Conservation (phyloP, 1,140 invertebrate species). For the Caenorhabditis latens region DNA sequence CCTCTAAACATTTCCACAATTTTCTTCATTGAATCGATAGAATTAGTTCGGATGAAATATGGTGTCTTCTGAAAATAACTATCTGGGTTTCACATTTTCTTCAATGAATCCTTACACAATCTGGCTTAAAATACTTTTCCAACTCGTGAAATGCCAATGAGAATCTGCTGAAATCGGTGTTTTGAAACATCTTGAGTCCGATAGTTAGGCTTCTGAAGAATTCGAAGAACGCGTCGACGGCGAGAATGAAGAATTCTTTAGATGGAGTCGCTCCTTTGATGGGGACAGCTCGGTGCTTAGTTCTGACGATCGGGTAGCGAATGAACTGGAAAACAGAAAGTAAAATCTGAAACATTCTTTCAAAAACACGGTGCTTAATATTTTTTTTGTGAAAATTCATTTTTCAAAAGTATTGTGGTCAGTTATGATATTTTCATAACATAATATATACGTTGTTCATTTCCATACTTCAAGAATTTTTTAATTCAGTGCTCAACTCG, state of each 20-base stretch:
- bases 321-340: neutral
- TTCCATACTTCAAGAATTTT: no score
- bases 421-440: no score
- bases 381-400: no score
- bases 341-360: neutral
- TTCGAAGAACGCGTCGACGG: constrained; percentile 4
- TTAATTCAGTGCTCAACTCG: no score
- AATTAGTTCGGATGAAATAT: neutral
- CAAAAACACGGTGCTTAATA: no score
- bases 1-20: neutral
- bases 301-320: neutral
- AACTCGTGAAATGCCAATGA: neutral
- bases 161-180: neutral
- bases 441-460: no score
- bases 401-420: no score
- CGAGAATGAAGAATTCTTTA: neutral
- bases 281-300: neutral
- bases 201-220: neutral
- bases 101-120: neutral
- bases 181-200: neutral
- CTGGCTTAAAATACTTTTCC: neutral
- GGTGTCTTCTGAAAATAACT: no score
- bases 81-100: no score
- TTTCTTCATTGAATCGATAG: neutral
- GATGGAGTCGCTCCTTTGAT: neutral